Evolutionary conservation across 2,888 invertebrate species (phyloP), one percentile per base, ranked within the genome.

Genomic region (Neria commutata): DNA sequence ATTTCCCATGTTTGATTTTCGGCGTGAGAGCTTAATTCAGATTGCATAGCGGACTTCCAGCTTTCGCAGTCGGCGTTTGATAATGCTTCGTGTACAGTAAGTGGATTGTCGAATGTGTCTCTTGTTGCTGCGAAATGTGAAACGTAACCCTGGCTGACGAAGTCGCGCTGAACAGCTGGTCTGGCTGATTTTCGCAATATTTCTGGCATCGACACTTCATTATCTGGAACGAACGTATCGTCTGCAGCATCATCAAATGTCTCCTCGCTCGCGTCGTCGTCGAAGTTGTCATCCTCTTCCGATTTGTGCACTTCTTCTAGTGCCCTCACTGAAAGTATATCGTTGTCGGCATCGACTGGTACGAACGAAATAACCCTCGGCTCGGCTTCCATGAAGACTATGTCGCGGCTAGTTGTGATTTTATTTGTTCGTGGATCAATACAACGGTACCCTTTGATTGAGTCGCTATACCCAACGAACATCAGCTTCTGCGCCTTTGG

Each of bases 391-490:
- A 57, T 17, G 46, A 62, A 59, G 11, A 53, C 21, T 1, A 59
- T 56, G 47, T 58, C 40, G n/a, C 64, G 42, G 21, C 62, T 62
- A 2, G 23, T 58, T n/a, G n/a, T n/a, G n/a, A n/a, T n/a, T n/a
- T n/a, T n/a, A n/a, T n/a, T n/a, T n/a, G n/a, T n/a, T n/a, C n/a
- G n/a, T n/a, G n/a, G n/a, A n/a, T n/a, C n/a, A n/a, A n/a, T n/a
- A n/a, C n/a, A n/a, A n/a, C n/a, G n/a, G n/a, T n/a, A n/a, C n/a
- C n/a, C n/a, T n/a, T n/a, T n/a, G n/a, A n/a, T n/a, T n/a, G n/a
- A n/a, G n/a, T n/a, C n/a, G n/a, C n/a, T n/a, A n/a, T n/a, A n/a
- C n/a, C n/a, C n/a, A n/a, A n/a, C n/a, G n/a, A n/a, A n/a, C n/a
- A n/a, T n/a, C n/a, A n/a, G n/a, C n/a, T n/a, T n/a, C n/a, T n/a